A percentile compares a stretch with the other conserved stretches of the same genome.
Conservation (phyloP, 2,888 invertebrate genomes). For the Vandiemenella viatica region DNA sequence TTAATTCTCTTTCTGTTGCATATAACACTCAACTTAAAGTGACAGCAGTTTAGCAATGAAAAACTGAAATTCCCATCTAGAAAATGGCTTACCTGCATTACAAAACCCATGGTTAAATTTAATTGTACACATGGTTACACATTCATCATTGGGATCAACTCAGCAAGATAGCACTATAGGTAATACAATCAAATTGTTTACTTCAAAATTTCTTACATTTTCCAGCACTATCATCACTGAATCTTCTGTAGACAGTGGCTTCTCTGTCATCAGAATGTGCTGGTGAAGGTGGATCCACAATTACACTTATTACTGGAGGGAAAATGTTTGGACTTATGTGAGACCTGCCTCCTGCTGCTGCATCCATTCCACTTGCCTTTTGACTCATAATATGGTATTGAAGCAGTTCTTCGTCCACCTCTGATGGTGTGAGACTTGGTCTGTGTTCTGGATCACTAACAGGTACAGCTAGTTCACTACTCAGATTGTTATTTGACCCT, state of each 20-base stretch:
- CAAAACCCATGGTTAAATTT: no score
- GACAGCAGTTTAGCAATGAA: no score
- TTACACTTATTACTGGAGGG: constrained; percentile 28
- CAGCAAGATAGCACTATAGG: no score
- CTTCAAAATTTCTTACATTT: constrained; percentile 28
- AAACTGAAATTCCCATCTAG: no score
- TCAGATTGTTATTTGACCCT: constrained; percentile 15
- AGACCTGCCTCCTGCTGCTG: constrained; percentile 12
- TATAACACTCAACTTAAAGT: no score
- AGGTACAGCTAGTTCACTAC: constrained; percentile 3
- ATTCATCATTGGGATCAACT: no score
- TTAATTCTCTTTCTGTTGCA: no score
- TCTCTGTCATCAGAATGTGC: constrained; percentile 25
- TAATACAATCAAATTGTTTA: no score
- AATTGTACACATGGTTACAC: no score
- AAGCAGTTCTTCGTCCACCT: constrained; percentile 19
- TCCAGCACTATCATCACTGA: constrained; percentile 29
- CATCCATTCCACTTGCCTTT: constrained; percentile 10
- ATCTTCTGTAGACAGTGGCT: constrained; percentile 15
- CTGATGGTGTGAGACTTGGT: constrained; percentile 18
- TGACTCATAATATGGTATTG: constrained; percentile 12
- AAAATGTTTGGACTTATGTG: constrained; percentile 18
- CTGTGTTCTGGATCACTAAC: constrained; percentile 9
- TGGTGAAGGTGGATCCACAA: constrained; percentile 30
- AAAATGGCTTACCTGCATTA: no score